Base-by-base conservation (phyloP, 2,888 invertebrate genomes). In the Notodonta dromedarius region DNA sequence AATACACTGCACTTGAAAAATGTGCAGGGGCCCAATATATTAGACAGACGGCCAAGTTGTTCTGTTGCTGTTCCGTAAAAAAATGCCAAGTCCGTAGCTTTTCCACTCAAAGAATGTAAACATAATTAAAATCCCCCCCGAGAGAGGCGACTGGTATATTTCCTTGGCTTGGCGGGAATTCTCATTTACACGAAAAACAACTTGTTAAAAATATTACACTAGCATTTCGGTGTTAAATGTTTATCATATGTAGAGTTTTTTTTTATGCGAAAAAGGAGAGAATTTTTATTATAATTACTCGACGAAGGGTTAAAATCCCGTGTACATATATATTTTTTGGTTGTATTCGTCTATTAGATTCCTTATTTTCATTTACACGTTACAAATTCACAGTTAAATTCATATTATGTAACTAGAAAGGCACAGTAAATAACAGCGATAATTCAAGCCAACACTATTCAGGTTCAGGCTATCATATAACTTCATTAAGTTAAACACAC, bases 111-210 rank as follows among this genome's bases (percentile, higher is more conserved):
- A 82, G 80, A 85, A 86, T 85, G 87, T 83, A 85, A 86, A 86
- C 86, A 85, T 87, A 87, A 89, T 89, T 87, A 89, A 88, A 88
- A 87, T 84, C 84, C 82, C 70, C 24, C 66, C 73, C 61, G 67
- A 65, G 74, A 60, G 58, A 52, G 64, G 59, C 54, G 64, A 66
- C 67, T 68, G 65, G 61, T 69, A 58, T 71, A 66, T 72, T 67
- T 67, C 67, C 46, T 76, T 77, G 67, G 60, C 66, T 71, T 65
- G 55, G 62, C 53, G 52, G 24, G 56, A 55, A 66, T 46, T 46
- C 5, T 13, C 46, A 11, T n/a, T n/a, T 46, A n/a, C 42, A 11
- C 9, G 11, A 42, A 11, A 42, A 9, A 42, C 6, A 42, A 42
- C 42, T 9, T 42, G 42, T 24, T 24, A 42, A 11, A 42, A 42